These are phyloP conservation scores for Thereuonema tuberculata DNA, from an alignment of 1,140 invertebrate genomes.

Conservation along the genomic window DNA sequence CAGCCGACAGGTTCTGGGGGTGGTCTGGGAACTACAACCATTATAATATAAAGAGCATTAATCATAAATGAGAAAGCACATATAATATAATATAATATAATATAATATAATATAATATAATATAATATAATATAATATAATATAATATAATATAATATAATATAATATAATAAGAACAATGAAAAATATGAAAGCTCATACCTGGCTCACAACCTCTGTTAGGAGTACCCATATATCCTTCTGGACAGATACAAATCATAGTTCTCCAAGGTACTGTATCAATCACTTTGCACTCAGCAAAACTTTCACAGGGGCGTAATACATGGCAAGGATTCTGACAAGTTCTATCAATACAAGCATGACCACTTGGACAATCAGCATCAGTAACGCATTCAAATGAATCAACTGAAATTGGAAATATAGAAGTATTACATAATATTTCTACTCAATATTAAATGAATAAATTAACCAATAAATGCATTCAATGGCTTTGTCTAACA, in stretches of 20 bases:
- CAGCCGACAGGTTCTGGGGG: slow-evolving; percentile 14
- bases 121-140: too few species aligned
- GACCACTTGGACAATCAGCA: slow-evolving; percentile 57
- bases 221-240: slow-evolving; percentile 62
- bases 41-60: too few species aligned
- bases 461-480: background rate
- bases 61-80: too few species aligned
- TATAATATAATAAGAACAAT: too few species aligned
- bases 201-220: slow-evolving; percentile 47
- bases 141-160: too few species aligned
- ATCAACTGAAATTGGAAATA: slow-evolving; percentile 9
- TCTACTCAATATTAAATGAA: background rate
- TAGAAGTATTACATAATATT: background rate
- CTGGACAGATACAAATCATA: slow-evolving; percentile 76
- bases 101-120: too few species aligned
- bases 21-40: slow-evolving; percentile 11
- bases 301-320: slow-evolving; percentile 56
- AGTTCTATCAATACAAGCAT: slow-evolving; percentile 63
- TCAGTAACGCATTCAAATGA: slow-evolving; percentile 55
- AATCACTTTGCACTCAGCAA: slow-evolving; percentile 60
- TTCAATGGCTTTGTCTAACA: background rate
- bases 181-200: too few species aligned
- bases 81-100: too few species aligned
- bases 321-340: slow-evolving; percentile 69
- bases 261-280: slow-evolving; percentile 66